These are phyloP conservation scores for Rhabdomys dilectus DNA, from an alignment of 2,113 vertebrate species.

Conservation along the genomic window DNA sequence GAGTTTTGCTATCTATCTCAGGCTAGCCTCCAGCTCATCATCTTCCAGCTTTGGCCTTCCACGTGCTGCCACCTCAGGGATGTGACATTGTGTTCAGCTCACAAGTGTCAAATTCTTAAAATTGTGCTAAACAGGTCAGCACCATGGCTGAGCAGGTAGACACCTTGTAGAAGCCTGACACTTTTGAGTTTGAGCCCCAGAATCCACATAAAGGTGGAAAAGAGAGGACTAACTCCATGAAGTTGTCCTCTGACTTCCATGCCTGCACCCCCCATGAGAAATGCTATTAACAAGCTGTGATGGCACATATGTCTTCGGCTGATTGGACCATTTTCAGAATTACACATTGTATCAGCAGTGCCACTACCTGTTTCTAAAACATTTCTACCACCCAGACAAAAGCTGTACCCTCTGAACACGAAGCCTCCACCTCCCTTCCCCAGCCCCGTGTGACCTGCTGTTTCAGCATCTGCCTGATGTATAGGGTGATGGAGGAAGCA, in stretches of 20 bases:
- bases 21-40: neutral
- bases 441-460: too few relatives aligned
- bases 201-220: too few relatives aligned
- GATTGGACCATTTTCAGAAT: neutral
- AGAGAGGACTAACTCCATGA: too few relatives aligned
- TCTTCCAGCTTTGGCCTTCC: neutral
- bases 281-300: neutral
- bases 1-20: neutral
- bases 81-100: neutral
- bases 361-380: neutral
- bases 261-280: neutral
- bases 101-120: neutral
- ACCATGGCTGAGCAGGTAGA: neutral
- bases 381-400: neutral
- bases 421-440: too few relatives aligned
- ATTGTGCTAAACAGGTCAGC: too few relatives aligned
- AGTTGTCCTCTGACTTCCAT: neutral
- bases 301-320: neutral
- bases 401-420: neutral
- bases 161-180: neutral
- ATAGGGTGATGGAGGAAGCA: too few relatives aligned
- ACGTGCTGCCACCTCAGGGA: neutral
- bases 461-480: neutral
- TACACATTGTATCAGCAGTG: too few relatives aligned
- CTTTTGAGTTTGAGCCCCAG: neutral